Base-by-base conservation (phyloP, 2,113 vertebrate species). In the Podarcis raffonei region DNA sequence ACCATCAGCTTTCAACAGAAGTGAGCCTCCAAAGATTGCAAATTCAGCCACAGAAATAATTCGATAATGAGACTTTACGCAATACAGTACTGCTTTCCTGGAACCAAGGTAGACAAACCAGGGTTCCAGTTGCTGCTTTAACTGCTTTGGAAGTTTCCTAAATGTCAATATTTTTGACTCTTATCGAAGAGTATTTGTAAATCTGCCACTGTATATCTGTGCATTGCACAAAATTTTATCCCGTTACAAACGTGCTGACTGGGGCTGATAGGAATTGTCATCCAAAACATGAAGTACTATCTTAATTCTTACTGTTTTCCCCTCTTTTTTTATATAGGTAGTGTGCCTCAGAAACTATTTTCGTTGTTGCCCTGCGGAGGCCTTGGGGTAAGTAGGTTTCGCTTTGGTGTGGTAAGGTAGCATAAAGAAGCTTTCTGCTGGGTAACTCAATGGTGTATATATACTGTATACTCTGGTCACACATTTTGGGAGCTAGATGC, bases 331-430 rank as follows among this genome's bases (percentile, higher is more conserved):
- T 68, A 39, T 94, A 27, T 93, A 97, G 97, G 96, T 94, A 96
- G 94, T 5, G 57, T 93, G 78, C 95, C 95, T 92, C 96, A 96
- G 93, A 97, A 97, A 82, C 93, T 96, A 91, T 97, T 97, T 96
- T 97, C 97, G 83, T 94, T 97, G 83, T 92, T 98, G 91, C 97
- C 97, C 93, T 97, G 97, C 95, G 97, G 97, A 85, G 97, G 97
- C 95, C 96, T 97, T 91, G 96, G 97, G 94, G 97, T 98, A 96
- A 97, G 97, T 96, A 95, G 77, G 39, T 92, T 35, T 84, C 93
- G 42, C 69, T 84, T 86, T 89, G 83, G 37, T 11, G 0, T 39
- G 89, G 80, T 80, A 90, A 13, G 83, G 77, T 89, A 72, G 86
- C 75, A n/a, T 90, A 2, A 22, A 12, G 30, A 66, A 66, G 18